Evolutionary conservation across 2,888 invertebrate genomes (phyloP), one percentile per base, ranked within the genome.

Genomic region (Apoderus coryli): DNA sequence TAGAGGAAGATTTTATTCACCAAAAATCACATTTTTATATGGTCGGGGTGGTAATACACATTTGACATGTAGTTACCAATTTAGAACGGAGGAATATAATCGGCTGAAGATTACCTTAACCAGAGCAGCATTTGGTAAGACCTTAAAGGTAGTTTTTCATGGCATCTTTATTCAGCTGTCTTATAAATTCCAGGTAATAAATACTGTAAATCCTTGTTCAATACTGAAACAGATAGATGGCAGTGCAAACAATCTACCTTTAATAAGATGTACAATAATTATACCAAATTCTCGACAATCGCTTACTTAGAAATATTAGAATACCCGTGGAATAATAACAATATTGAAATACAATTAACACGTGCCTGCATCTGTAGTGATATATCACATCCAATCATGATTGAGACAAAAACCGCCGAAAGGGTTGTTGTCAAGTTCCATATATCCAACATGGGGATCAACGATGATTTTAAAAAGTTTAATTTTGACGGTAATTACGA

Each of bases 31-130:
- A 31, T 84, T 85, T 58, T 72, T 80, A 49, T 85, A 76, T 49
- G 84, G 84, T 2, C 65, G 84, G 44, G 85, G 84, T 9, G 85
- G 84, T 2, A 69, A 77, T 11, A 68, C 72, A 49, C 76, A 81
- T 50, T 57, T 84, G 31, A 76, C 71, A 35, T 84, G 84, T 53
- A 65, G 72, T 38, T 69, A 81, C 47, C 69, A 76, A 49, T 82
- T 82, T 50, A 76, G 78, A 58, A 74, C 76, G 1, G 69, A 67
- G 39, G 64, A 67, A 30, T 68, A 75, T 32, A 76, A 79, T 52
- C 61, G 74, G 46, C 66, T 81, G 33, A 73, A 74, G 49, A 54
- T 81, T 38, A 72, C 72, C 19, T 72, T 81, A 44, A 67, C 66
- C n/a, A 70, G 66, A 47, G 73, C 72, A 12, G 66, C 69, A 38